phyloP scores from a whole-genome alignment of 1,140 invertebrate species.

The Solen grandis region DNA sequence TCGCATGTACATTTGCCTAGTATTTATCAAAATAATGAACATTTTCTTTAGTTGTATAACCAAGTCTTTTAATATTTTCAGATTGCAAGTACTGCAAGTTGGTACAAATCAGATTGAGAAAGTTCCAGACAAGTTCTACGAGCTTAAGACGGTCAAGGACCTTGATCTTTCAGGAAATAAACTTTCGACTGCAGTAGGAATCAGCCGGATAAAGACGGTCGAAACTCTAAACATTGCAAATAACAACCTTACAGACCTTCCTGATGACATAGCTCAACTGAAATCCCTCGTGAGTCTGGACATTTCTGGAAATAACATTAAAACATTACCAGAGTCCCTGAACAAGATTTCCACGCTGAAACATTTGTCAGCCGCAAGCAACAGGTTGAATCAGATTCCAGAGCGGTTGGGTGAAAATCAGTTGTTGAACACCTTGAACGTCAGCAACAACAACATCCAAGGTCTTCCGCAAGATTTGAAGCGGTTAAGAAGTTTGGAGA shows the following conservation, averaged over 20 bases:
- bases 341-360: constrained; percentile 72
- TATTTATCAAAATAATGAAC: too few species aligned
- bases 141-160: constrained; percentile 65
- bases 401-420: constrained; percentile 70
- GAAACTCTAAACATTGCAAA: constrained; percentile 66
- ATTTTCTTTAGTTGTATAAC: too few species aligned
- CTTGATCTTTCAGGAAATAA: constrained; percentile 73
- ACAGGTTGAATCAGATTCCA: constrained; percentile 71
- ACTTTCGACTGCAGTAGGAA: constrained; percentile 55
- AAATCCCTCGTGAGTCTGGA: constrained; percentile 68
- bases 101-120: constrained; percentile 72
- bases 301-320: constrained; percentile 71
- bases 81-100: constrained; percentile 66
- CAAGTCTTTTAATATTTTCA: constrained; percentile 19
- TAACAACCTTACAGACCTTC: constrained; percentile 65
- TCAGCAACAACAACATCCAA: constrained; percentile 73
- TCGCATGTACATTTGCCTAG: too few species aligned
- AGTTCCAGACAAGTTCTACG: constrained; percentile 69
- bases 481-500: constrained; percentile 65
- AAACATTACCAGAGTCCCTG: constrained; percentile 67
- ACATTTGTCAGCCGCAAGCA: constrained; percentile 63
- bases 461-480: constrained; percentile 73
- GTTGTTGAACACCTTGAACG: constrained; percentile 68
- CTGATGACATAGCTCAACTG: constrained; percentile 68
- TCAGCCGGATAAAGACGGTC: constrained; percentile 65